Conservation (phyloP, 2,113 vertebrate species). For the Tragelaphus imberbis region DNA sequence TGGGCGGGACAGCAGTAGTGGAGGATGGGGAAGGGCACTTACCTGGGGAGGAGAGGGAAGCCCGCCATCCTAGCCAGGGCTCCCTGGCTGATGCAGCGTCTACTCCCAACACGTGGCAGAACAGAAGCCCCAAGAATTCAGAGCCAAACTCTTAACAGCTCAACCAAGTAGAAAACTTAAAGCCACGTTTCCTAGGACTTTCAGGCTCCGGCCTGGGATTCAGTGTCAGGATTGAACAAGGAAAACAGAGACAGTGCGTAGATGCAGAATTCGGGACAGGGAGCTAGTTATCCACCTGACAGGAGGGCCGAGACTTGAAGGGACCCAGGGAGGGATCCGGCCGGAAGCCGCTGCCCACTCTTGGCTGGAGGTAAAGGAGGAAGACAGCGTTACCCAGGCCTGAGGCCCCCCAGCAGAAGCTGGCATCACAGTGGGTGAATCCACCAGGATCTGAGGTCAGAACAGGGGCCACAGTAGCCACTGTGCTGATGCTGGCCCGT, state of each 20-base stretch:
- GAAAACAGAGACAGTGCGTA: background rate
- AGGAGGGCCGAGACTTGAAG: background rate
- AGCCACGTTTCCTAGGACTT: rapidly evolving
- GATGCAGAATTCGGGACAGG: background rate
- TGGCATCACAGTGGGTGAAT: background rate
- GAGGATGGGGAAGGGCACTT: too few relatives aligned
- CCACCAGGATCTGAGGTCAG: background rate
- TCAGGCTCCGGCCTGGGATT: too few relatives aligned
- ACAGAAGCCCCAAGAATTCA: background rate
- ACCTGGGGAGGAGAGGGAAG: background rate
- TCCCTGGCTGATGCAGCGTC: background rate
- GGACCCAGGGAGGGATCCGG: too few relatives aligned
- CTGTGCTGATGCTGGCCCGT: background rate
- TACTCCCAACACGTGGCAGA: background rate
- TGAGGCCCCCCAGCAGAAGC: background rate
- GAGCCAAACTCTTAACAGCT: background rate
- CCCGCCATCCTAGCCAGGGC: background rate
- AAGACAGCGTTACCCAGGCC: background rate
- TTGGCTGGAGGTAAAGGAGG: background rate
- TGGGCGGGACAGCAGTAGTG: rapidly evolving
- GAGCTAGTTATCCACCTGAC: background rate
- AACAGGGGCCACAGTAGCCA: background rate
- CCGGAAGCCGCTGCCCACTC: rapidly evolving
- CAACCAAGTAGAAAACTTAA: background rate
- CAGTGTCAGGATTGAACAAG: background rate